Base-by-base conservation (phyloP, 1,140 invertebrate species). In the Leucophenga varia region DNA sequence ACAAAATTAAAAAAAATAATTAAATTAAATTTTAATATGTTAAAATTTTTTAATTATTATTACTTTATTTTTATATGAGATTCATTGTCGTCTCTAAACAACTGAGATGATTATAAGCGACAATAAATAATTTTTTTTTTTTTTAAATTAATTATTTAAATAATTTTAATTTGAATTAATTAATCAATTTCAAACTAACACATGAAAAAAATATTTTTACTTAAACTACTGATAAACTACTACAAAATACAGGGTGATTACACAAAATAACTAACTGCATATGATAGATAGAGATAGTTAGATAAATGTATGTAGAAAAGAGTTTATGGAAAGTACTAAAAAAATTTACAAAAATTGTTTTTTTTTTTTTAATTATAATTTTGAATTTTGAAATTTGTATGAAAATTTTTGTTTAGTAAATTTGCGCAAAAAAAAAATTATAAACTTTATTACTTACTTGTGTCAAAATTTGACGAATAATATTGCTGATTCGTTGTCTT, bases 401-500 rank as follows among this genome's bases (percentile, higher is more conserved):
- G 52, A 36, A 13, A 50, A 61, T 7, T 37, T 16, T 22, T 50
- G 43, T 46, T 35, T 54, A 49, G 39, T 45, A 30, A 51, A 32
- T 43, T 34, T 32, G 20, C n/a, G n/a, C n/a, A n/a, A n/a, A 35
- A 19, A 38, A 34, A 17, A 58, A 54, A 56, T 56, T 51, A 56
- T 47, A 54, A 60, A 64, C 68, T 46, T 47, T 32, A 34, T 43
- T 63, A 78, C 81, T 82, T 77, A 86, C 84, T 85, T 52, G 80
- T 82, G 64, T 84, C 80, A 74, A 85, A 84, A 61, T 86, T 86
- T 52, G 83, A 83, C 68, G 85, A 83, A 51, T 83, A 81, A 56
- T 86, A 86, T 75, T 86, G 84, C 38, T 63, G 60, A 39, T 73
- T 73, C 54, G 79, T 85, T 72, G 86, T 86, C 59, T 85, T 82